phyloP scores from a whole-genome alignment of 2,113 vertebrate species.

The Astur gentilis region DNA sequence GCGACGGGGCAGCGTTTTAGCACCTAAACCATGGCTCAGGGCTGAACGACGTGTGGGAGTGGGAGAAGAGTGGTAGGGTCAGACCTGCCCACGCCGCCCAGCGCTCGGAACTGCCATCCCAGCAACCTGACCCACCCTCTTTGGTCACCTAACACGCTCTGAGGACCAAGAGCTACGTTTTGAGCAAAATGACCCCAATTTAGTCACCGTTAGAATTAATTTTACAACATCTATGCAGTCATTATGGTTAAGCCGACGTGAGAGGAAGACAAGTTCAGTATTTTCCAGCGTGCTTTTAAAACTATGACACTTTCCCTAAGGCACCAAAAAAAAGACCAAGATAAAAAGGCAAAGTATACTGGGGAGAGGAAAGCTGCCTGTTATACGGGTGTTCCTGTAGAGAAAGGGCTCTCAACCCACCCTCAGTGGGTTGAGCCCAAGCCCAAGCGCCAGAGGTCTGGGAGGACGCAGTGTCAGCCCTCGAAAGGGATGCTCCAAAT shows the following conservation, averaged over 20 bases:
- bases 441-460: background rate
- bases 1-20: background rate
- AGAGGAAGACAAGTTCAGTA: background rate
- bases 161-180: background rate
- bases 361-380: background rate
- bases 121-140: background rate
- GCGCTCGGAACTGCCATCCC: background rate
- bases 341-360: background rate
- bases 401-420: background rate
- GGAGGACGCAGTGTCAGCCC: background rate
- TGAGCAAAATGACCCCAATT: background rate
- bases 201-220: background rate
- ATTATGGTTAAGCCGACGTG: fast-evolving
- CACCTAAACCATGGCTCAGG: background rate
- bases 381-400: fast-evolving
- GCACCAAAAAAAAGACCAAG: background rate
- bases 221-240: background rate
- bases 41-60: background rate
- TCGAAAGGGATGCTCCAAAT: background rate
- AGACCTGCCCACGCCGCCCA: background rate
- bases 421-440: background rate
- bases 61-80: background rate
- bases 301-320: background rate
- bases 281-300: background rate
- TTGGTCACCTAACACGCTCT: background rate